Percentiles rank a stretch among this genome's conserved stretches.
Conservation (phyloP, 2,113 vertebrate species). For the Psilopsiagon aurifrons region DNA sequence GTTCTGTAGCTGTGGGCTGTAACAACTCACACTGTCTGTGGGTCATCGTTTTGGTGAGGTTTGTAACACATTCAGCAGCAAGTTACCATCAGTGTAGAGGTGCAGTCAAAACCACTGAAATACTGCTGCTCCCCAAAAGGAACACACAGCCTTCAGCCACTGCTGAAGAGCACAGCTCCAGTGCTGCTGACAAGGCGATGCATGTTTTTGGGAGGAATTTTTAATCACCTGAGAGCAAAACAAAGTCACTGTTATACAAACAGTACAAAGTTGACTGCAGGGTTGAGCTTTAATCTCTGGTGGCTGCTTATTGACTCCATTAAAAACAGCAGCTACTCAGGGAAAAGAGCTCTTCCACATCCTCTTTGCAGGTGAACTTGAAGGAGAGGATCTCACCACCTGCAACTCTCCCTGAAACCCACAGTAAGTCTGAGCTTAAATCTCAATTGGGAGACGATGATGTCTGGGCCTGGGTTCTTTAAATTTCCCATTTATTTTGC, state of each 20-base stretch:
- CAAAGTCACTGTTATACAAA: background rate
- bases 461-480: background rate
- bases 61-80: background rate
- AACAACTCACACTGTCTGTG: background rate
- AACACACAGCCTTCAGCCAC: background rate
- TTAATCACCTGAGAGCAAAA: background rate
- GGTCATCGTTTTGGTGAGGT: background rate
- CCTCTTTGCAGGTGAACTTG: background rate
- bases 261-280: slow-evolving; percentile 60
- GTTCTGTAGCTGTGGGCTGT: background rate
- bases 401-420: background rate
- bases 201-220: background rate
- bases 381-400: background rate
- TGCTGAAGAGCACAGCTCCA: background rate
- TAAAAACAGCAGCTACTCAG: background rate
- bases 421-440: slow-evolving; percentile 29
- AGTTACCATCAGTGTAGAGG: background rate
- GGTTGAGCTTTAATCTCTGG: slow-evolving; percentile 58
- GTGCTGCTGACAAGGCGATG: background rate
- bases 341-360: background rate
- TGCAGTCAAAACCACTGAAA: background rate
- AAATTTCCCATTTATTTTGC: background rate
- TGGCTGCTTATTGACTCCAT: slow-evolving; percentile 29
- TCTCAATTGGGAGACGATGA: background rate
- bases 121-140: background rate